A percentile compares a stretch with the other conserved stretches of the same genome.
Conservation (phyloP, 2,797 vertebrate species). For the Anniella stebbinsi region DNA sequence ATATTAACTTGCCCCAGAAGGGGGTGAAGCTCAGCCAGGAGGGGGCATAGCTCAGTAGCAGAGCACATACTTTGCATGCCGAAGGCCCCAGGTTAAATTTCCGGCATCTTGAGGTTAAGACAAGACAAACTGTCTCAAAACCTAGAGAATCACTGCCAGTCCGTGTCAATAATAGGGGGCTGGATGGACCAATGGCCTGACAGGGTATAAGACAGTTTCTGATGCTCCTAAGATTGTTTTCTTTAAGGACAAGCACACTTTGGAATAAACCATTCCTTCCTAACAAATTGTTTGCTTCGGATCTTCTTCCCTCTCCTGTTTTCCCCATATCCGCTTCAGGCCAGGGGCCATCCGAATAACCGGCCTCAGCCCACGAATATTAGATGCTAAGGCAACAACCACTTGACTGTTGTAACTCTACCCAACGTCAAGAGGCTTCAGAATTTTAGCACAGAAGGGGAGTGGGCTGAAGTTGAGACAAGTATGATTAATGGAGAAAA, state of each 20-base stretch:
- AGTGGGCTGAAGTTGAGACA: constrained; percentile 62
- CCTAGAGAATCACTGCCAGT: no score
- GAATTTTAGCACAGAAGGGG: constrained; percentile 41
- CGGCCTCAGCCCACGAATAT: neutral
- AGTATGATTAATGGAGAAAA: constrained; percentile 76
- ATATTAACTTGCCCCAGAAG: neutral
- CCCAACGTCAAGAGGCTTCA: constrained; percentile 18
- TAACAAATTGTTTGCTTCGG: neutral
- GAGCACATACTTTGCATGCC: no score
- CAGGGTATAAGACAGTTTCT: neutral
- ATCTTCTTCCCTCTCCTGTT: neutral
- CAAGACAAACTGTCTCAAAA: no score
- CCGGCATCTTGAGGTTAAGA: no score
- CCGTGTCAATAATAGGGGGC: no score
- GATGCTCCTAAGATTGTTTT: no score
- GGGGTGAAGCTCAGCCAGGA: no score
- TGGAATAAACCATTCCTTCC: no score
- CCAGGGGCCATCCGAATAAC: neutral
- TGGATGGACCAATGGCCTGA: no score
- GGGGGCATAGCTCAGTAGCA: no score
- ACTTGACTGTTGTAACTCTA: constrained; percentile 26
- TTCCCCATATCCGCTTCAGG: rapidly evolving
- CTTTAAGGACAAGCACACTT: neutral
- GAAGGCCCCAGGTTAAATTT: no score
- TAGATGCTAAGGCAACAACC: neutral